A percentile compares a stretch with the other conserved stretches of the same genome.
Evolutionary conservation across 2,888 invertebrate species (phyloP).

Genomic region (Ectropis crepuscularia): DNA sequence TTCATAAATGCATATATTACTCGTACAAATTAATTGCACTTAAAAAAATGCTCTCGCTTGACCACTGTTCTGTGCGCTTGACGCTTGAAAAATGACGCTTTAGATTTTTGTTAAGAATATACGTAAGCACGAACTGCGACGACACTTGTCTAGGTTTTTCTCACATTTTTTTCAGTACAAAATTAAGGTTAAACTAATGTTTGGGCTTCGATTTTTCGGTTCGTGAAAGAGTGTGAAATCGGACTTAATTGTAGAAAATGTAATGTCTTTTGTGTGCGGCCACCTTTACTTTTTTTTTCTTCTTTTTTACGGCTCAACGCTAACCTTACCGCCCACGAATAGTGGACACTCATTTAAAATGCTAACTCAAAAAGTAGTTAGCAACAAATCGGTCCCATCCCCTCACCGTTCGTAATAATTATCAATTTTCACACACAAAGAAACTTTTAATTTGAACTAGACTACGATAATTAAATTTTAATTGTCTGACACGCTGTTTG

Average conservation of each 20-base stretch:
- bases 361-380: not conserved
- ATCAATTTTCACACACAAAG: slow-evolving; percentile 34
- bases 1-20: no score
- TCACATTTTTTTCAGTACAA: slow-evolving; percentile 74
- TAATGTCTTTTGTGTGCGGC: slow-evolving; percentile 79
- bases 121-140: not conserved
- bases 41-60: not conserved
- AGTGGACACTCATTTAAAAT: slow-evolving; percentile 21
- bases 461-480: slow-evolving; percentile 58
- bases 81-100: not conserved
- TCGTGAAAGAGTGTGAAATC: slow-evolving; percentile 84
- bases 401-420: slow-evolving; percentile 33
- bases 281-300: slow-evolving; percentile 67
- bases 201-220: slow-evolving; percentile 84
- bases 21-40: no score
- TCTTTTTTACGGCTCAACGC: slow-evolving; percentile 21
- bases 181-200: slow-evolving; percentile 84
- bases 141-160: slow-evolving; percentile 64
- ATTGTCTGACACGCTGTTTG: slow-evolving; percentile 57
- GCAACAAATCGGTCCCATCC: slow-evolving; percentile 3
- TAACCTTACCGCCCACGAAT: slow-evolving; percentile 43
- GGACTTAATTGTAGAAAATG: slow-evolving; percentile 80
- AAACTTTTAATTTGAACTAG: slow-evolving; percentile 31
- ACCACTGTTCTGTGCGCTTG: no score
- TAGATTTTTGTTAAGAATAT: not conserved